Base-by-base conservation (phyloP, 64 coral and sea anemone genomes). In the Anthopleura sola region DNA sequence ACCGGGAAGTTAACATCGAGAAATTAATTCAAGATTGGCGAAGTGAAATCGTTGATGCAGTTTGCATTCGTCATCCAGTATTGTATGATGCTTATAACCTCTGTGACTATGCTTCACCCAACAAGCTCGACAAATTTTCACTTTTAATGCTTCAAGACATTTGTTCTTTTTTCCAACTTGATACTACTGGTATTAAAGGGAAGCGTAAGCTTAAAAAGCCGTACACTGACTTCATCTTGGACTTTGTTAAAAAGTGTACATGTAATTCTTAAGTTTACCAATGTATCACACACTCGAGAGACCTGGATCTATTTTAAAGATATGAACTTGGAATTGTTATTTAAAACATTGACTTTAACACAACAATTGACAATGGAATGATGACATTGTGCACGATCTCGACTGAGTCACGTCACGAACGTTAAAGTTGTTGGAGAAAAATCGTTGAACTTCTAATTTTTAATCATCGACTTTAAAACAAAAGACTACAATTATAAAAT, bases 141-240 rank as follows among this genome's bases (percentile, higher is more conserved):
- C 1, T 51, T 51, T 14, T 51, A 19, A 12, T 34, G 16, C 23
- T 71, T 2, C 24, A 71, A 71, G 66, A 71, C 5, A 71, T 71
- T 19, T 71, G 66, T 17, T 71, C 5, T 8, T 26, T 26, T 6
- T 71, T 51, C 49, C 49, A 14, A 14, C 46, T 91, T 12, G 82
- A 86, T 76, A 86, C 58, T 19, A 71, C 89, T 75, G 55, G 19
- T 26, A 74, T 91, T 40, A 26, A 20, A 85, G 60, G 57, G 55
- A 91, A 44, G 31, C 37, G 84, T 21, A 79, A 40, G 76, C 31
- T 37, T 46, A n/a, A 91, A 91, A 91, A 91, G 29, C 90, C 56
- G 56, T 60, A 60, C 56, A 60, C 20, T 60, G 56, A 60, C 56
- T 19, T 60, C 53, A 76, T 76, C 0, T 31, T 32, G 76, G 48